phyloP scores from a whole-genome alignment of 2,113 vertebrate species.

The Chroicocephalus ridibundus region DNA sequence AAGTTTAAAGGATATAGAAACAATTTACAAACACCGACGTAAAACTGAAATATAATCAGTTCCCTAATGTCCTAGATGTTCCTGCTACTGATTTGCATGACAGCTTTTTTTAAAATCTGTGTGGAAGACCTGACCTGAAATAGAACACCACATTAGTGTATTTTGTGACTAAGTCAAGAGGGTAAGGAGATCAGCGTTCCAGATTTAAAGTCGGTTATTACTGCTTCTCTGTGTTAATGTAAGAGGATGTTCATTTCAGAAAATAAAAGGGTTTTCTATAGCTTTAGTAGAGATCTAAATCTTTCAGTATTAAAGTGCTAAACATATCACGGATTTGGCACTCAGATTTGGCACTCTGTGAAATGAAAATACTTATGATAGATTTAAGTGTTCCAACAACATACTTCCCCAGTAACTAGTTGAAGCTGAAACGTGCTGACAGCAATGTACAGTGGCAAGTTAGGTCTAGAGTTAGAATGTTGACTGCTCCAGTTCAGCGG shows the following conservation, averaged over 20 bases:
- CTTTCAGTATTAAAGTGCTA: background rate
- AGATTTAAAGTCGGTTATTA: background rate
- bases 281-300: background rate
- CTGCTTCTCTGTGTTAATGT: background rate
- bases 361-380: conserved; percentile 12
- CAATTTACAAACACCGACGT: background rate
- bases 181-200: background rate
- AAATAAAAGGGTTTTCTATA: background rate
- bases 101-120: background rate
- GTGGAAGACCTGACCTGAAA: background rate
- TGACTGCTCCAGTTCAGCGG: background rate
- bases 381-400: background rate
- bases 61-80: background rate
- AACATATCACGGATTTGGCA: background rate
- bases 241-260: background rate
- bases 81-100: background rate
- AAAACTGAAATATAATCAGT: background rate
- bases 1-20: conserved; percentile 18
- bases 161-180: background rate
- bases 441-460: background rate
- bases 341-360: background rate
- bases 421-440: background rate
- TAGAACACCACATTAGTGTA: background rate
- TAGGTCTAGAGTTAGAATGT: background rate
- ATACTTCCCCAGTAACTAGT: background rate